Percentiles rank a stretch among this genome's conserved stretches.
These are phyloP conservation scores for Brachystomella parvula DNA, from an alignment of 1,140 invertebrate species.

Conservation along the genomic window DNA sequence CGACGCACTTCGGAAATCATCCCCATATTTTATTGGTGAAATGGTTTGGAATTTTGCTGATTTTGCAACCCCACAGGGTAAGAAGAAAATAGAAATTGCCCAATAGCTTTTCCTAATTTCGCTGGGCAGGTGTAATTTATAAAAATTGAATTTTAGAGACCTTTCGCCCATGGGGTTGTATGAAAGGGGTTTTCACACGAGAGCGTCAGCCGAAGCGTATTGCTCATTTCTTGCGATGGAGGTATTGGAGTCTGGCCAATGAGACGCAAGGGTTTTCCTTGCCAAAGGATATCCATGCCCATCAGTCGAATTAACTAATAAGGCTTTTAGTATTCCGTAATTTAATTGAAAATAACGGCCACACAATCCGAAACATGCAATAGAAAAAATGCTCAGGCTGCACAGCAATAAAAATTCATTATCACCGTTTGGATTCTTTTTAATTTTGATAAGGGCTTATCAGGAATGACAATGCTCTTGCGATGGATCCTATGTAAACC, in stretches of 20 bases:
- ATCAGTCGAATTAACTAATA: neutral
- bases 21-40: constrained; percentile 54
- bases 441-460: no score
- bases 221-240: constrained; percentile 48
- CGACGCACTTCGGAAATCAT: constrained; percentile 46
- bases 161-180: constrained; percentile 53
- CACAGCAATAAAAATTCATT: no score
- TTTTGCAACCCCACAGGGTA: constrained; percentile 55
- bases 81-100: neutral
- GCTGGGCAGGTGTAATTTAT: neutral
- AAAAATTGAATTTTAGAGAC: constrained; percentile 44
- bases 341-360: no score
- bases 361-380: no score
- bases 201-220: constrained; percentile 53
- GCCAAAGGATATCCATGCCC: constrained; percentile 16
- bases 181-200: constrained; percentile 58
- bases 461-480: no score
- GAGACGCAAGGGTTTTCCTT: neutral
- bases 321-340: neutral
- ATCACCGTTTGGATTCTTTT: no score
- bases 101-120: neutral
- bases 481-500: no score
- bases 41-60: constrained; percentile 69
- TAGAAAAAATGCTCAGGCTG: no score
- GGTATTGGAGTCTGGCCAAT: constrained; percentile 41